Evolutionary conservation across 1,140 invertebrate genomes (phyloP), one percentile per base, ranked within the genome.

Genomic region (Reticulitermes speratus): DNA sequence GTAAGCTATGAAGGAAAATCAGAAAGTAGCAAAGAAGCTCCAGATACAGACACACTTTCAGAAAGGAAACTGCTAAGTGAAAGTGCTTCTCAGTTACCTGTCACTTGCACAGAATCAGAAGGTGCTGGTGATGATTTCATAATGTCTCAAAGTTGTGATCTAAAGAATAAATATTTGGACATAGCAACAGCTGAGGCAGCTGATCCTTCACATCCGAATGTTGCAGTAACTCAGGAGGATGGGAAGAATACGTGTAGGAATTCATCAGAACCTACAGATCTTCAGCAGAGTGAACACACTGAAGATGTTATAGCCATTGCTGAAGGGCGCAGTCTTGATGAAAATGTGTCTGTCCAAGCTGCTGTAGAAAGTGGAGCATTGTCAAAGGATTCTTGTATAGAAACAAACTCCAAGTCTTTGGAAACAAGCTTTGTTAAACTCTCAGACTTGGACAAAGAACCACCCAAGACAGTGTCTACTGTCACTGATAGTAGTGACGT

Each of bases 401-500:
- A 75, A 25, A 75, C 65, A 75, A 25, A 75, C n/a, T 75, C 65
- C n/a, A 75, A 75, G 14, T 75, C 65, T 9, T 75, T 75, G n/a
- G 65, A 75, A 75, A 75, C 65, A n/a, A 75, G 65, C n/a, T 94
- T 93, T 87, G 93, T 94, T 0, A 91, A 92, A 86, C 89, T 94
- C 5, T 94, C 93, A 8, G 93, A 94, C 88, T 90, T 94, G 87
- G 93, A 94, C 38, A 86, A 86, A 38, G 86, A 86, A 69, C 83
- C 86, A 30, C 19, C 8, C 21, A 86, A 81, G 23, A 14, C 59
- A 38, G 12, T 69, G 14, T 5, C 30, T 44, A 21, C 48, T 86
- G 32, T 21, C 25, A 25, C 44, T 38, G 85, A 81, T 45, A 44
- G 52, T 25, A 32, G 55, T 45, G 86, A 86, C 6, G 32, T 84